These are phyloP conservation scores for Larimichthys polyactis DNA, from an alignment of 2,113 vertebrate species.

Conservation along the genomic window DNA sequence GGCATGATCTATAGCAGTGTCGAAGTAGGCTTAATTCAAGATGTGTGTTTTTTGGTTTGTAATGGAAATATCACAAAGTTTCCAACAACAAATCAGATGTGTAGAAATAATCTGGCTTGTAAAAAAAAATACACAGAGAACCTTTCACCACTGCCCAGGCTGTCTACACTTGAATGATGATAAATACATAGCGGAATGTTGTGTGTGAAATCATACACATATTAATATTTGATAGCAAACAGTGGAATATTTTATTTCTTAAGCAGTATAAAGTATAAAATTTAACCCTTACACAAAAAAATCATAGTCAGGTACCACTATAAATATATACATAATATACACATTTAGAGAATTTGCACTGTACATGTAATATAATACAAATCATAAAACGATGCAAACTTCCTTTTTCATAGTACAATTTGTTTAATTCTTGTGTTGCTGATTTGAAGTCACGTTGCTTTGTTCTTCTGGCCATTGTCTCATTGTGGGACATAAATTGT, in stretches of 20 bases:
- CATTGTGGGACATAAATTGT: background rate
- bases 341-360: background rate
- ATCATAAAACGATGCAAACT: background rate
- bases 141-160: background rate
- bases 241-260: background rate
- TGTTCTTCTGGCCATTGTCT: background rate
- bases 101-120: constrained; percentile 32
- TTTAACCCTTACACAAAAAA: background rate
- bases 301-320: too few relatives aligned
- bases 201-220: background rate
- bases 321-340: too few relatives aligned
- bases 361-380: background rate
- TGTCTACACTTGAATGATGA: background rate
- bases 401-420: background rate
- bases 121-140: constrained; percentile 24
- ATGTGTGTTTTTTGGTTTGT: constrained; percentile 27
- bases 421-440: background rate
- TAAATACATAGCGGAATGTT: background rate
- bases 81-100: constrained; percentile 23
- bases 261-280: background rate
- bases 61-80: constrained; percentile 42
- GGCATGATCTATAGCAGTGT: constrained; percentile 36
- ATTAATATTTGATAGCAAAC: background rate
- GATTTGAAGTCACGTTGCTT: background rate
- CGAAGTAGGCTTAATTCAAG: constrained; percentile 32